Conservation (phyloP, 2,888 invertebrate genomes). For the Nemotelus pantherinus region DNA sequence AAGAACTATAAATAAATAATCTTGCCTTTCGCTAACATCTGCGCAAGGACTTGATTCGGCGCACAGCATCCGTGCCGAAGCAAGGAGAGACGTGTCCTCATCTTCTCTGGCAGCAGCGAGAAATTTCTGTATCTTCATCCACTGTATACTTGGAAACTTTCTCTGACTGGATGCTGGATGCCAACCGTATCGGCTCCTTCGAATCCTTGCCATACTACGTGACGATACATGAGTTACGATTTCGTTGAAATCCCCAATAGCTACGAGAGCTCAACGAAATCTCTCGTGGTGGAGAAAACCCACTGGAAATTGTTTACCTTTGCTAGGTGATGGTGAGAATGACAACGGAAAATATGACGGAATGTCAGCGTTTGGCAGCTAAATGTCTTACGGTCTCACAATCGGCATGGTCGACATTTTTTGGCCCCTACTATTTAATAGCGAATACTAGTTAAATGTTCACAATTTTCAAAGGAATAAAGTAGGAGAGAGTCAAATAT, state of each 20-base stretch:
- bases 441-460: no score
- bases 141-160: constrained; percentile 7
- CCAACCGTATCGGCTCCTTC: background rate
- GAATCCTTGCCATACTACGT: no score
- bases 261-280: no score
- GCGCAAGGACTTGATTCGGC: constrained; percentile 51
- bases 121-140: background rate
- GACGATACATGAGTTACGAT: no score
- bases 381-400: background rate
- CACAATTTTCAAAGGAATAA: no score
- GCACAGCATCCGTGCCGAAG: constrained; percentile 28
- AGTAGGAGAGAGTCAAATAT: no score
- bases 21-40: constrained; percentile 2
- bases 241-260: no score
- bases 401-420: background rate
- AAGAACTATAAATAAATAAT: constrained; percentile 46
- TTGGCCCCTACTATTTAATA: no score
- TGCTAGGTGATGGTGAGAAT: constrained; percentile 21
- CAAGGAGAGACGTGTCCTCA: background rate
- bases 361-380: constrained; percentile 18
- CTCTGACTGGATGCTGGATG: constrained; percentile 19
- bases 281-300: background rate
- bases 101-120: background rate
- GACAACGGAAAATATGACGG: background rate
- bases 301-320: constrained; percentile 51